These are phyloP conservation scores for Suncus etruscus DNA, from an alignment of 2,113 vertebrate genomes.

Conservation along the genomic window DNA sequence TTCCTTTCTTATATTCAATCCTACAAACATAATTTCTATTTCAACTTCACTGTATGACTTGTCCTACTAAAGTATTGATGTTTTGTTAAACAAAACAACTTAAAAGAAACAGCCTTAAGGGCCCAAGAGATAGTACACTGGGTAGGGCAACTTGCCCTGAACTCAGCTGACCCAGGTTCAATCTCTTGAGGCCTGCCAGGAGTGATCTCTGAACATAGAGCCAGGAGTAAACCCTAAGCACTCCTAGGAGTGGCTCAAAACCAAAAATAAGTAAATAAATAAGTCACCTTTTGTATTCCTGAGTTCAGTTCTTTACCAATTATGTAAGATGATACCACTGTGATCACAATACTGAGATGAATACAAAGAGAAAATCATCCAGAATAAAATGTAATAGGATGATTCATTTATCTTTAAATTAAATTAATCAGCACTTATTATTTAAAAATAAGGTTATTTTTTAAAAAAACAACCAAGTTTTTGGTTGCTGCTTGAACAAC, in stretches of 20 bases:
- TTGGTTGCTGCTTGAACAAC: not conserved
- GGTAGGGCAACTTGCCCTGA: not conserved
- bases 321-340: not conserved
- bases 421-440: not conserved
- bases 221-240: not conserved
- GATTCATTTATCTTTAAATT: not conserved
- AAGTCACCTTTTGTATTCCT: not conserved
- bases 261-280: not conserved
- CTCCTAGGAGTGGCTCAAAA: not conserved
- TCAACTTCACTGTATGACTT: not conserved
- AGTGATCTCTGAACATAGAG: too few species aligned
- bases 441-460: not conserved
- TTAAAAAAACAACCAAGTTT: conserved; percentile 49
- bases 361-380: not conserved
- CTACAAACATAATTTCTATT: conserved; percentile 20
- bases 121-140: not conserved
- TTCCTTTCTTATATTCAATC: not conserved
- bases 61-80: not conserved
- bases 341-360: conserved; percentile 16
- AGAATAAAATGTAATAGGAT: not conserved
- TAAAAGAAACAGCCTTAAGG: not conserved
- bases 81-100: conserved; percentile 27
- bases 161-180: too few species aligned
- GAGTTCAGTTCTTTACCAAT: not conserved
- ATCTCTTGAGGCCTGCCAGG: too few species aligned